Base-by-base conservation (phyloP, 2,797 vertebrate species). In the Rostrhamus sociabilis region DNA sequence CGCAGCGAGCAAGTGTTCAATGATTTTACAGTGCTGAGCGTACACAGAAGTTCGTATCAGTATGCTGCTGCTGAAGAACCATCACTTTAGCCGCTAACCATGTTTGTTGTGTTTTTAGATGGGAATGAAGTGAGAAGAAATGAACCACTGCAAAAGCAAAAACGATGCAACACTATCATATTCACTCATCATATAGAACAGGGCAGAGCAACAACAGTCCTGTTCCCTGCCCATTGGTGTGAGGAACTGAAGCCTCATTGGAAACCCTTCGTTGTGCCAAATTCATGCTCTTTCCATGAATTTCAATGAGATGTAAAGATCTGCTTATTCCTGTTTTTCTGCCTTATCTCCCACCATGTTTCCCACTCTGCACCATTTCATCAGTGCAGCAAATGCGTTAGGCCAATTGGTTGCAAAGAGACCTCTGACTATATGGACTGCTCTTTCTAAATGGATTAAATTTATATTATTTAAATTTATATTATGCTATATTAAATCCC, bases 21-120 rank as follows among this genome's bases (percentile, higher is more conserved):
- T 3, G 64, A 8, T 5, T 8, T 26, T 53, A 23, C 53, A 18
- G 11, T 22, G 72, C 47, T 62, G 27, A 88, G 64, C 0, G 0
- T 2, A 58, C 40, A n/a, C 0, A 8, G 9, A 68, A 58, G 43
- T 25, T 86, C 31, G 0, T 22, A 72, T 29, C 53, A 29, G 31
- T 13, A 76, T 60, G 50, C 83, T 75, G 43, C 74, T 89, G 86
- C 58, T 86, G 38, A 60, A 75, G n/a, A 75, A 53, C 66, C 55
- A 47, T 19, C 16, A 15, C 60, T 67, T 82, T 6, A 82, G 66
- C 80, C 86, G 67, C 77, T 45, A 2, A 10, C 55, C 29, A 31
- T 0, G 2, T 38, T 0, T 67, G 36, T 17, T 82, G 43, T 32
- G 23, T 10, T 58, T 67, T 85, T 12, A 71, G 66, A 43, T 17